Evolutionary conservation across 2,113 vertebrate species (phyloP).

Genomic region (Cochlearius cochlearius): DNA sequence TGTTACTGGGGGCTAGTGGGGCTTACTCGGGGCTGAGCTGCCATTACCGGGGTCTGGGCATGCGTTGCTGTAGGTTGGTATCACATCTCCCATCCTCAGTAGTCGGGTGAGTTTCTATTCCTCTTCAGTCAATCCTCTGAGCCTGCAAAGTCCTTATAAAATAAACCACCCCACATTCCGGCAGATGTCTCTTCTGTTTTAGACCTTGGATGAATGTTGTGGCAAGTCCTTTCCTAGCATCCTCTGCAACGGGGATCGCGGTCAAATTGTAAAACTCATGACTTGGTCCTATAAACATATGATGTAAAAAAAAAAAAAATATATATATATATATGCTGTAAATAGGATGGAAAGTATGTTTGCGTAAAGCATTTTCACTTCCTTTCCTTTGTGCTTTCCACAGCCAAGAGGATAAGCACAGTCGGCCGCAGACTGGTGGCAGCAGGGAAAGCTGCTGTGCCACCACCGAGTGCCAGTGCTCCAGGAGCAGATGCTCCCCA

Average conservation of each 20-base stretch:
- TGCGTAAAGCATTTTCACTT: not conserved
- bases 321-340: not conserved
- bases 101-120: not conserved
- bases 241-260: not conserved
- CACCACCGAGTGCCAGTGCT: not conserved
- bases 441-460: not conserved
- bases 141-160: not conserved
- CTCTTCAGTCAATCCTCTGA: not conserved
- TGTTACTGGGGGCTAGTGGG: no score
- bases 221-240: not conserved
- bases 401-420: not conserved
- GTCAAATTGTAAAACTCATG: not conserved
- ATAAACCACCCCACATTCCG: not conserved
- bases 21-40: not conserved
- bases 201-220: not conserved
- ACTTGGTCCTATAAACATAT: not conserved
- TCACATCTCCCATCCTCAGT: not conserved
- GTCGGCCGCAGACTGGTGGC: fast-evolving
- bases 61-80: fast-evolving
- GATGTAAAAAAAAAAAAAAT: not conserved
- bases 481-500: not conserved
- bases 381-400: not conserved
- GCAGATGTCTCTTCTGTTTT: not conserved
- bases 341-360: not conserved
- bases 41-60: not conserved